Base-by-base conservation (phyloP, 2,888 invertebrate genomes). In the Clostera curtula region DNA sequence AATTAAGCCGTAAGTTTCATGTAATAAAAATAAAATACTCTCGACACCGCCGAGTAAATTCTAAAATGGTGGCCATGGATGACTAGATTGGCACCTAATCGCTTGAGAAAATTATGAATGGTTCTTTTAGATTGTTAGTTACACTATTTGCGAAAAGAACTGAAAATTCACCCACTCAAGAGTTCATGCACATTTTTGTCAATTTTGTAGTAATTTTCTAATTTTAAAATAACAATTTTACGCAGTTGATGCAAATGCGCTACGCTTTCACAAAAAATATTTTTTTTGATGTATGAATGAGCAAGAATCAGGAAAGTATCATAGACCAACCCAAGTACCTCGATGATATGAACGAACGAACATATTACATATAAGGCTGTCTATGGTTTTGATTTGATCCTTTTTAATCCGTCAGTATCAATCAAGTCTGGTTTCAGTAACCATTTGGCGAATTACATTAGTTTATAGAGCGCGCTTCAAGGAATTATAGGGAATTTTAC, bases 41-140 rank as follows among this genome's bases (percentile, higher is more conserved):
- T 52, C 36, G 55, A 53, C 58, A 68, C 64, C 62, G 63, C 59
- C 41, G 51, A 66, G 64, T 54, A 52, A 64, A 73, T 74, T 80
- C 73, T 82, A 83, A 83, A 83, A 83, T 83, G 83, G 83, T 80
- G 79, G 83, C 82, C 82, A 73, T 77, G 70, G 72, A 66, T 63
- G 69, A 74, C 71, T 79, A 74, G 71, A 59, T 64, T 54, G 55
- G 49, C 50, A 56, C 56, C 44, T 64, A 67, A 55, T 68, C 75
- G 73, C 70, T 74, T 59, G 52, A 63, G 61, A 61, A 56, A n/a
- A 63, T 62, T 56, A 61, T 52, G 44, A 51, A 49, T 49, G 46
- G 58, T 60, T 61, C 55, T 31, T 46, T 49, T 40, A 43, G 37
- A 45, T 48, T 45, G 36, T 39, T 26, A 33, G 32, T 36, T 36